Percentiles rank a stretch among this genome's conserved stretches.
Conservation (phyloP, 1,140 invertebrate species). For the Trachymyrmex cornetzi region DNA sequence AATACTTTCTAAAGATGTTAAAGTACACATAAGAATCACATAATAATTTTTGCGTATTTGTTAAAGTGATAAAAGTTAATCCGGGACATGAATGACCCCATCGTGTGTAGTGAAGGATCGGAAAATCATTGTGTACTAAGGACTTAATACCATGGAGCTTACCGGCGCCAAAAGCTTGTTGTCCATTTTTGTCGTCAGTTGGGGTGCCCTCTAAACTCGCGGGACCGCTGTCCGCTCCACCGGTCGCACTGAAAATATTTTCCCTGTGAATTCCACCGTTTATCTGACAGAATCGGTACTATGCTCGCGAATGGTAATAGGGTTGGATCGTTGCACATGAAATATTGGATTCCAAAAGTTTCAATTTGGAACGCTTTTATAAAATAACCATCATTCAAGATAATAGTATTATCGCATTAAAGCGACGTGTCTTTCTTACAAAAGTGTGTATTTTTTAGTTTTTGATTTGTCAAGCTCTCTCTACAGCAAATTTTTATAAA, state of each 20-base stretch:
- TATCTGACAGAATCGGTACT: background rate
- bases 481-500: background rate
- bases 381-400: background rate
- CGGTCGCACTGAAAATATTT: slow-evolving; percentile 90
- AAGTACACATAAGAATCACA: no score
- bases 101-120: no score
- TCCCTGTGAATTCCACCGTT: slow-evolving; percentile 2
- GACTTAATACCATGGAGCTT: slow-evolving; percentile 81
- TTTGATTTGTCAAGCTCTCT: background rate
- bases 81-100: background rate
- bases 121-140: no score
- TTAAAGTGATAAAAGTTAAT: no score
- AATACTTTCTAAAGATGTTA: no score
- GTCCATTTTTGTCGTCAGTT: slow-evolving; percentile 92
- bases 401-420: slow-evolving; percentile 3
- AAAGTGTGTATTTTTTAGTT: background rate
- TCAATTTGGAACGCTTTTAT: slow-evolving; percentile 52
- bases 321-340: slow-evolving; percentile 11
- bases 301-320: slow-evolving; percentile 10
- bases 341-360: slow-evolving; percentile 50
- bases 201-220: slow-evolving; percentile 91
- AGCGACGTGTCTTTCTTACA: background rate
- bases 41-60: no score
- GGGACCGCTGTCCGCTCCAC: slow-evolving; percentile 94
- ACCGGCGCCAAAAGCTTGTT: slow-evolving; percentile 91